Evolutionary conservation across 1,140 invertebrate species (phyloP).

Genomic region (Wasmannia auropunctata): DNA sequence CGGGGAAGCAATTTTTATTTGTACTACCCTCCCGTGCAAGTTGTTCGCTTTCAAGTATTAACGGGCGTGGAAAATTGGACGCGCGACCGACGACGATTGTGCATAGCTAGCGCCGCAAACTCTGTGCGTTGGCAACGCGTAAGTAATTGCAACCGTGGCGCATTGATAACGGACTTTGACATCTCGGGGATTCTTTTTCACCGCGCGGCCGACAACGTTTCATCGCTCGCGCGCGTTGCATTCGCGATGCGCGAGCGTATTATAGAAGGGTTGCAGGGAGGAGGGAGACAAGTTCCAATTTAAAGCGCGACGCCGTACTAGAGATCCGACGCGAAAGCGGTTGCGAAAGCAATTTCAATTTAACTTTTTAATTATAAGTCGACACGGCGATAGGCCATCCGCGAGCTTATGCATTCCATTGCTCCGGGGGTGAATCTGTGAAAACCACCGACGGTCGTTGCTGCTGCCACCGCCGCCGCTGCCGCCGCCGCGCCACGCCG

Average conservation of each 20-base stretch:
- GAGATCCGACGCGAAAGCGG: slow-evolving; percentile 55
- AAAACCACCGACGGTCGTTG: slow-evolving; percentile 12
- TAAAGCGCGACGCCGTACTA: slow-evolving; percentile 49
- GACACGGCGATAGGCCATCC: slow-evolving; percentile 62
- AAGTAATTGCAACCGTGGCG: slow-evolving; percentile 20
- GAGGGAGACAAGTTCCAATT: slow-evolving; percentile 55
- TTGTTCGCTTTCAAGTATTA: slow-evolving; percentile 23
- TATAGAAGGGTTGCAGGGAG: slow-evolving; percentile 6
- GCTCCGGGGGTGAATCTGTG: slow-evolving; percentile 41
- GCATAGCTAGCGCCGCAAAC: no score
- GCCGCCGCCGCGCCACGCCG: not conserved
- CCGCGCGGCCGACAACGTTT: not conserved
- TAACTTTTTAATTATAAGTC: slow-evolving; percentile 74
- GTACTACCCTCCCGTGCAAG: not conserved
- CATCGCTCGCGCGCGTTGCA: not conserved
- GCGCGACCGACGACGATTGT: not conserved
- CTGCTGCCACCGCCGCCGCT: no score
- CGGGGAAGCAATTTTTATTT: slow-evolving; percentile 8
- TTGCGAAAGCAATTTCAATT: slow-evolving; percentile 70
- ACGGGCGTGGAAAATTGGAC: slow-evolving; percentile 15
- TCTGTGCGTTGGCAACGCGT: slow-evolving; percentile 21
- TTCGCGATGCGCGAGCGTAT: slow-evolving; percentile 38
- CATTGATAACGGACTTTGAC: not conserved
- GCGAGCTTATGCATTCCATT: slow-evolving; percentile 63
- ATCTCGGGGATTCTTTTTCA: slow-evolving; percentile 35